phyloP scores from a whole-genome alignment of 2,888 invertebrate genomes.

The Charanyca ferruginea region DNA sequence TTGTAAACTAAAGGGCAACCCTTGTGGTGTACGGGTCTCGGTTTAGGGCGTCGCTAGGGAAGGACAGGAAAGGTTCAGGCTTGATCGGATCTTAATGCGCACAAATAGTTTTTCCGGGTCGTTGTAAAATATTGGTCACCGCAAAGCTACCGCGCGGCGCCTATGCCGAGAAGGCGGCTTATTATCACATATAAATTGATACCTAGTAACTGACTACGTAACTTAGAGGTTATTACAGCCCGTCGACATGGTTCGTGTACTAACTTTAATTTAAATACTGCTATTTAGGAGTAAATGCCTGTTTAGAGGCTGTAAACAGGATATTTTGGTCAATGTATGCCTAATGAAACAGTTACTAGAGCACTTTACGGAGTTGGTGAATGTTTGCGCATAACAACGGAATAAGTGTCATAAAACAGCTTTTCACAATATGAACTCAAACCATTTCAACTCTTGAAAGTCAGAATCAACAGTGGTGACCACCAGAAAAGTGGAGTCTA shows the following conservation, averaged over 20 bases:
- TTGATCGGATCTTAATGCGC: no score
- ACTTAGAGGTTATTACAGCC: slow-evolving; percentile 20
- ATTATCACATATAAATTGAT: slow-evolving; percentile 61
- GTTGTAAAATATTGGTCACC: slow-evolving; percentile 29
- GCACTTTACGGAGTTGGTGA: background rate
- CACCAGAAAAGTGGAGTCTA: no score
- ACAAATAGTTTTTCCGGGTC: background rate
- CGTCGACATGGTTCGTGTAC: slow-evolving; percentile 12
- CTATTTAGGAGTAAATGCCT: slow-evolving; percentile 26
- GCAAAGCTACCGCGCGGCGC: slow-evolving; percentile 40
- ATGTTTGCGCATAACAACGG: background rate
- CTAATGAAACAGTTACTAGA: background rate
- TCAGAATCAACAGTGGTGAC: no score
- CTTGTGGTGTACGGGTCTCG: no score
- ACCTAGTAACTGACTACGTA: slow-evolving; percentile 51
- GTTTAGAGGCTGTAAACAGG: slow-evolving; percentile 19
- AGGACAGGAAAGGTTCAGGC: no score
- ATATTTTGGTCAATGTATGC: slow-evolving; percentile 15
- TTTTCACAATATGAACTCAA: no score
- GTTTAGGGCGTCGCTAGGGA: no score
- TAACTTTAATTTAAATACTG: slow-evolving; percentile 23
- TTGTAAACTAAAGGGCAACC: no score
- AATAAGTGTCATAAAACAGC: no score
- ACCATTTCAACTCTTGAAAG: no score
- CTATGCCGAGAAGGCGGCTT: slow-evolving; percentile 35